Percentiles rank a stretch among this genome's conserved stretches.
These are phyloP conservation scores for Pangasius djambal DNA, from an alignment of 2,797 vertebrate genomes.

Conservation along the genomic window DNA sequence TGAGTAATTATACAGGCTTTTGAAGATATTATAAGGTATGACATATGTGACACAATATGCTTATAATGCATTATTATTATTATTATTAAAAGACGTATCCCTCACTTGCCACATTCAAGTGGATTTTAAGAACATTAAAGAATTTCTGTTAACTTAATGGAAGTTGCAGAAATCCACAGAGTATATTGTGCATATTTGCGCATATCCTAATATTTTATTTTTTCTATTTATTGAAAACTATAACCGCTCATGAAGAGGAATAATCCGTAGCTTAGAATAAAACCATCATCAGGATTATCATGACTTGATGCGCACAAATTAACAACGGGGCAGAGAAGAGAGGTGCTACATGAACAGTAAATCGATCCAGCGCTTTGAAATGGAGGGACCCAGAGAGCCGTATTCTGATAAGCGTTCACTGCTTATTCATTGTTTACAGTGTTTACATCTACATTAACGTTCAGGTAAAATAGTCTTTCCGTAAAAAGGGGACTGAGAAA, in stretches of 20 bases:
- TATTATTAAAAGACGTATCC: neutral
- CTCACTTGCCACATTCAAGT: neutral
- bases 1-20: neutral
- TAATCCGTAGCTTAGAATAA: neutral
- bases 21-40: neutral
- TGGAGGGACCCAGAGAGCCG: neutral
- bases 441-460: neutral
- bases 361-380: slow-evolving; percentile 12
- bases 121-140: neutral
- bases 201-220: neutral
- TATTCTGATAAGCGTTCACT: neutral
- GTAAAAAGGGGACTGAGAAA: no score
- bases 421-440: neutral
- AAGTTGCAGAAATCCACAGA: neutral
- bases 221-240: neutral
- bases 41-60: neutral
- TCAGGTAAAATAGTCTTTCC: neutral
- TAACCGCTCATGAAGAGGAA: neutral
- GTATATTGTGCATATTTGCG: neutral
- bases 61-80: neutral
- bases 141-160: neutral
- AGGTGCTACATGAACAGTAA: slow-evolving; percentile 9
- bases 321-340: neutral
- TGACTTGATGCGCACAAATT: neutral
- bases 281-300: neutral